These are phyloP conservation scores for Apantesis nais DNA, from an alignment of 2,888 invertebrate species.

Conservation along the genomic window DNA sequence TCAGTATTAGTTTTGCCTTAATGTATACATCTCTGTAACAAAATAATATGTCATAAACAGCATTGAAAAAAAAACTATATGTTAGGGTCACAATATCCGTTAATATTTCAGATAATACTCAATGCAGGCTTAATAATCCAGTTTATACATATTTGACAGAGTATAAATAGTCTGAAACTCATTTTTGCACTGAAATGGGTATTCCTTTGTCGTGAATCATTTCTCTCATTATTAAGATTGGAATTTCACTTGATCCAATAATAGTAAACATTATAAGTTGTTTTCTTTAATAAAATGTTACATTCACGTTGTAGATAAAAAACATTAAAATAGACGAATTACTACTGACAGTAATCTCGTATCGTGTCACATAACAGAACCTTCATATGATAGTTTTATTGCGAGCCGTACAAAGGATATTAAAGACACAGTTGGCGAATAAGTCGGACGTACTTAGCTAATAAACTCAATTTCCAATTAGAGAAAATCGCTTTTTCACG, in stretches of 20 bases:
- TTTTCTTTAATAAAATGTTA: background rate
- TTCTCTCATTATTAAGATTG: background rate
- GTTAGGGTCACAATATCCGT: too few relatives aligned
- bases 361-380: conserved; percentile 34
- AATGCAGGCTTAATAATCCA: too few relatives aligned
- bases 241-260: background rate
- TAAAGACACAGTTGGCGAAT: conserved; percentile 35
- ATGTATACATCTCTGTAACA: too few relatives aligned
- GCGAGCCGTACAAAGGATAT: conserved; percentile 41
- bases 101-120: too few relatives aligned
- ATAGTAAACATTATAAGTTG: background rate
- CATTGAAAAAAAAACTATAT: too few relatives aligned
- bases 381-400: conserved; percentile 35
- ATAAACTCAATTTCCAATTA: conserved; percentile 65
- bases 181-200: too few relatives aligned
- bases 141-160: too few relatives aligned
- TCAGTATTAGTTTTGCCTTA: too few relatives aligned
- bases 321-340: conserved; percentile 25
- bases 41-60: too few relatives aligned
- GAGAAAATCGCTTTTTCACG: conserved; percentile 62
- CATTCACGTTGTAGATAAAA: background rate
- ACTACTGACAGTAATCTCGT: conserved; percentile 26
- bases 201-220: background rate
- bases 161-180: too few relatives aligned
- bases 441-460: conserved; percentile 46